Conservation (phyloP, 2,888 invertebrate genomes). For the Druceiella hillmani region DNA sequence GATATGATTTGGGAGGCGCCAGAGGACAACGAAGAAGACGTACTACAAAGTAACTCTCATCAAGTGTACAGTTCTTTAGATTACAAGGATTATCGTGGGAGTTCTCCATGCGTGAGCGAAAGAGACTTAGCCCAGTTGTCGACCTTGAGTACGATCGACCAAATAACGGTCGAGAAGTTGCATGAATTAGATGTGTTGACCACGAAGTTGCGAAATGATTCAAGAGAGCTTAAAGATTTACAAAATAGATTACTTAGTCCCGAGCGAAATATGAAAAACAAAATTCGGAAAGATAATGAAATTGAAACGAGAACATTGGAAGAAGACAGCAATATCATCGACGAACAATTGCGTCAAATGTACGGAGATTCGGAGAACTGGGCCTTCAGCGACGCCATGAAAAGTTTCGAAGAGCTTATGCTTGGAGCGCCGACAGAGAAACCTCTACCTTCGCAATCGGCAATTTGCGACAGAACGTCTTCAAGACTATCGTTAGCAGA, state of each 20-base stretch:
- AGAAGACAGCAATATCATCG: conserved; percentile 61
- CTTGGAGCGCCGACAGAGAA: conserved; percentile 47
- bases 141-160: conserved; percentile 69
- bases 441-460: conserved; percentile 32
- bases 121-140: conserved; percentile 72
- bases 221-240: conserved; percentile 69
- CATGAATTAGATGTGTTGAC: conserved; percentile 73
- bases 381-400: conserved; percentile 62
- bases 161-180: conserved; percentile 71
- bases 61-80: conserved; percentile 71
- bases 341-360: conserved; percentile 64
- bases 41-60: conserved; percentile 50
- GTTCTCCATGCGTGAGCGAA: conserved; percentile 70
- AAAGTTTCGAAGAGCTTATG: conserved; percentile 56
- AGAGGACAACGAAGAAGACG: conserved; percentile 62
- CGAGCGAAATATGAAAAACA: conserved; percentile 43
- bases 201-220: conserved; percentile 71
- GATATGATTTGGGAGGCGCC: conserved; percentile 86
- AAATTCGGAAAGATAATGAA: conserved; percentile 43
- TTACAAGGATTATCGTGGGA: conserved; percentile 73
- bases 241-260: conserved; percentile 65
- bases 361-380: conserved; percentile 62
- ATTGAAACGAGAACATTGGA: conserved; percentile 54
- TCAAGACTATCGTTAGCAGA: conserved; percentile 60
- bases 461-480: conserved; percentile 51